Evolutionary conservation across 2,888 invertebrate genomes (phyloP), one percentile per base, ranked within the genome.

Genomic region (Pyrocoelia pectoralis): DNA sequence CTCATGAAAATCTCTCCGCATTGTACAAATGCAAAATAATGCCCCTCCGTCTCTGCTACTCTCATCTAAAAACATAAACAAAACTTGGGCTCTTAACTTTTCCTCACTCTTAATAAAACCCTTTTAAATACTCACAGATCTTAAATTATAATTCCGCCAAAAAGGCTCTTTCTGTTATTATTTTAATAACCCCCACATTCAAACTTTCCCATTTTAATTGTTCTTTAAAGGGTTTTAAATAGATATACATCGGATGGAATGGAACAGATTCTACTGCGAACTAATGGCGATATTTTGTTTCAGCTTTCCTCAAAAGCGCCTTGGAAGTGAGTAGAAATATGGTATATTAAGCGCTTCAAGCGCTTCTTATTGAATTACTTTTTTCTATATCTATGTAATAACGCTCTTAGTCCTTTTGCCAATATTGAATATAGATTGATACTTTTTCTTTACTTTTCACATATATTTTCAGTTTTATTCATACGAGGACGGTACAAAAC

Each of bases 11-110:
- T 69, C 68, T 61, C 68, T 55, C 40, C 41, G 65, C 66, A 68
- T 70, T 70, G 69, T 71, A 60, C 67, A 65, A 69, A 71, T 71
- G 71, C 69, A 68, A 71, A 71, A 62, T 63, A 68, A 65, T 54
- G 54, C 19, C 41, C 52, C 24, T 41, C 12, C 24, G 24, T 51
- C 43, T 19, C 24, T 51, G n/a, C n/a, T n/a, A n/a, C 38, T 43
- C 28, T 6, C 24, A 24, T 24, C 24, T 6, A 6, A 46, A 10
- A 40, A 56, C 54, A 53, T 49, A 54, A 18, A 54, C 43, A 41
- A 59, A 60, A 60, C 46, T 60, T 54, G 41, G 24, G 5, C 12
- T 38, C 60, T n/a, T 33, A 33, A 33, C 49, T 60, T 48, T 60
- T 48, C 38, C 19, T 43, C 24, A 38, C 40, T 46, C 19, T 53